These are phyloP conservation scores for Meteorus colon DNA, from an alignment of 2,888 invertebrate species.

Conservation along the genomic window DNA sequence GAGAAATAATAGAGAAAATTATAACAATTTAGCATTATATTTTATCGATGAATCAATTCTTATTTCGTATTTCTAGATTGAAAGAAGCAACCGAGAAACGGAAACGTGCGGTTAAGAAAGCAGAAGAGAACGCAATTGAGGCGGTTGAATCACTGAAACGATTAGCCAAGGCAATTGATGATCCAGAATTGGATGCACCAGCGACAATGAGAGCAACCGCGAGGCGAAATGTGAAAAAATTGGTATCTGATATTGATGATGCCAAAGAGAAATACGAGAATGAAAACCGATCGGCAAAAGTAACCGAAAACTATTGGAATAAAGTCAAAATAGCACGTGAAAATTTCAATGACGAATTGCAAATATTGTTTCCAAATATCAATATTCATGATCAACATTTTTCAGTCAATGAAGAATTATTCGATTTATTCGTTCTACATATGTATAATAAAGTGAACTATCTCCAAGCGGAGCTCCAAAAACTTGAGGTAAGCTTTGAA, in stretches of 20 bases:
- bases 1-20: background rate
- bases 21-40: conserved; percentile 47
- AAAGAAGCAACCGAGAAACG: conserved; percentile 78
- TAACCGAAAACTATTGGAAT: conserved; percentile 88
- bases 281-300: conserved; percentile 76
- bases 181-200: conserved; percentile 70
- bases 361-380: conserved; percentile 83
- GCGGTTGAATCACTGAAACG: conserved; percentile 74
- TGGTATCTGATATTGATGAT: conserved; percentile 77
- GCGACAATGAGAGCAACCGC: conserved; percentile 67
- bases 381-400: conserved; percentile 80
- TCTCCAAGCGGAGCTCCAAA: conserved; percentile 85
- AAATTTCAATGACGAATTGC: conserved; percentile 79
- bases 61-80: conserved; percentile 67
- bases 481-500: conserved; percentile 76
- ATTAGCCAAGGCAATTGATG: conserved; percentile 72
- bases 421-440: conserved; percentile 86
- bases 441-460: conserved; percentile 85
- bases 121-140: conserved; percentile 77
- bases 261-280: conserved; percentile 78
- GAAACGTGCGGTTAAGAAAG: conserved; percentile 75
- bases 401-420: conserved; percentile 78
- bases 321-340: conserved; percentile 81
- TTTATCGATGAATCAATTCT: conserved; percentile 2
- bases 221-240: conserved; percentile 66